Base-by-base conservation (phyloP, 2,797 vertebrate genomes). In the Odontamblyopus rebecca region DNA sequence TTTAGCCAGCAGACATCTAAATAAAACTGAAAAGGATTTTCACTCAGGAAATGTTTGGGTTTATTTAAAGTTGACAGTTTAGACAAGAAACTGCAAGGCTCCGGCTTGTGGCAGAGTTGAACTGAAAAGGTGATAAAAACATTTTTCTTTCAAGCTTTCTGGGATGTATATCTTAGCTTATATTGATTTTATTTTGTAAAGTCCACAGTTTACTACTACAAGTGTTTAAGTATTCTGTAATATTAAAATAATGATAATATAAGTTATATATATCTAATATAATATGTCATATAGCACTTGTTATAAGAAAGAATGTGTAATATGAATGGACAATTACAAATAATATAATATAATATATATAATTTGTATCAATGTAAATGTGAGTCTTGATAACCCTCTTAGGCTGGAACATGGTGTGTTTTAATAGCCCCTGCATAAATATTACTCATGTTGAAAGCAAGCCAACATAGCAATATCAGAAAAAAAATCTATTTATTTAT, bases 1-100 rank as follows among this genome's bases (percentile, higher is more conserved):
- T 48, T 26, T 1, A 27, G 62, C 38, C 62, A 48, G 44, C 44
- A 48, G 44, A 48, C 44, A 16, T 38, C 35, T 38, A 38, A 38
- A 38, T 48, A 48, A 48, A 48, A 48, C 3, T 48, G 41, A 1
- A 66, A 51, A 30, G 3, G 15, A 15, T 11, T 50, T 27, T 16
- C 4, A 15, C n/a, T 48, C 38, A 48, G 23, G 35, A 35, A 6
- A 32, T 35, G 8, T n/a, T 32, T n/a, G 19, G 18, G 18, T 11
- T 61, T 9, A 35, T 61, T n/a, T 62, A 76, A 74, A 82, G 61
- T 48, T 48, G 44, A 48, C 44, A 48, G 44, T 74, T 41, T 61
- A 65, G 72, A 84, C 77, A 72, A 61, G 71, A 78, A 81, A 73
- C 74, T 66, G 26, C 27, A 18, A 26, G 38, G 5, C 15, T 48